phyloP scores from a whole-genome alignment of 2,113 vertebrate species.

The Atherinomorus stipes region DNA sequence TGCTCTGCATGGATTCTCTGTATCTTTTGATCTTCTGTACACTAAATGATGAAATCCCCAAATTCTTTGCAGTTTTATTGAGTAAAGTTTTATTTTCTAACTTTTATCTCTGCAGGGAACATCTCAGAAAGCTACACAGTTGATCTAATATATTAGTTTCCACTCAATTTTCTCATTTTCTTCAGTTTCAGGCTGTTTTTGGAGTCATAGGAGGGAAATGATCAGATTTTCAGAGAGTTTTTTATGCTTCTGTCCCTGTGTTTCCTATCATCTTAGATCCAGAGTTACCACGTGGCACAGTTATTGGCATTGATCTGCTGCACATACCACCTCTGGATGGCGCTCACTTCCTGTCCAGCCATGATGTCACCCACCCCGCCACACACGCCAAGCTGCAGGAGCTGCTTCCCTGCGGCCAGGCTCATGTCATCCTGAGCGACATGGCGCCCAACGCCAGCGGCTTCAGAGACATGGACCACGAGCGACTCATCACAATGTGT shows the following conservation, averaged over 20 bases:
- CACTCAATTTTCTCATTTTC: too few species aligned
- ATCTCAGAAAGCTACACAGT: too few species aligned
- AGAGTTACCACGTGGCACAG: constrained; percentile 81
- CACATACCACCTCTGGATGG: constrained; percentile 88
- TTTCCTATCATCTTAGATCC: constrained; percentile 78
- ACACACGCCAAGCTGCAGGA: constrained; percentile 78
- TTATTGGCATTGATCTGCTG: constrained; percentile 91
- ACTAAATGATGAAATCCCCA: neutral
- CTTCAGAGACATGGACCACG: constrained; percentile 90
- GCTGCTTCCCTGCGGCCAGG: constrained; percentile 85
- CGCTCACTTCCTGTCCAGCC: constrained; percentile 86
- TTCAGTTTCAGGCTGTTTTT: too few species aligned
- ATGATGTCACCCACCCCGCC: constrained; percentile 83
- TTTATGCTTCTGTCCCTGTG: neutral
- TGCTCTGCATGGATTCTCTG: neutral
- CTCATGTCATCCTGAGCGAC: constrained; percentile 92
- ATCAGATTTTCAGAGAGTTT: neutral
- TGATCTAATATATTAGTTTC: too few species aligned
- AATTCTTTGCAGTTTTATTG: neutral
- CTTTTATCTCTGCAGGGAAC: too few species aligned
- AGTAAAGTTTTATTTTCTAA: too few species aligned
- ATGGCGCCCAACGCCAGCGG: constrained; percentile 96
- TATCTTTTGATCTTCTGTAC: neutral
- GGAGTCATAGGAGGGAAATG: neutral
- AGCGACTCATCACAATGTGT: constrained; percentile 86